Conservation (phyloP, 1,140 invertebrate species). For the Dendrolimus punctatus region DNA sequence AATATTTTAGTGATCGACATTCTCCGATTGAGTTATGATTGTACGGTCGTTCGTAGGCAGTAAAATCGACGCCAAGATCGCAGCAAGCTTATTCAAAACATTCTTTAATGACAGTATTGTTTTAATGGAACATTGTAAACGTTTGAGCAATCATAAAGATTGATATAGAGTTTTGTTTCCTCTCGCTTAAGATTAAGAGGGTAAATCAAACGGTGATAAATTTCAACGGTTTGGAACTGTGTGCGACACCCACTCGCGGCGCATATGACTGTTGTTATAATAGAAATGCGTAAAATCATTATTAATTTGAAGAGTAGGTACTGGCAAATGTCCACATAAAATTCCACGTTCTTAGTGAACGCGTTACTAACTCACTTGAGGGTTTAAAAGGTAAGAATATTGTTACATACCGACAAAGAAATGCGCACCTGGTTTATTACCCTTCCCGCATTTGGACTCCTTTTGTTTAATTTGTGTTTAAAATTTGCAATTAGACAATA, state of each 20-base stretch:
- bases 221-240: conserved; percentile 28
- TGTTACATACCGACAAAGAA: no score
- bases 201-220: conserved; percentile 63
- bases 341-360: conserved; percentile 21
- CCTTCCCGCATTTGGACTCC: no score
- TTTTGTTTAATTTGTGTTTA: no score
- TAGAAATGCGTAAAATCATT: conserved; percentile 62
- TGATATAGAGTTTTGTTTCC: conserved; percentile 39
- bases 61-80: not conserved
- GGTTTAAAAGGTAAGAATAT: not conserved
- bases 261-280: conserved; percentile 55
- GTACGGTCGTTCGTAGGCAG: not conserved
- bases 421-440: no score
- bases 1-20: no score
- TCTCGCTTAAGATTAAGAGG: conserved; percentile 50
- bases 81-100: no score
- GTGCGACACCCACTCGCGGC: conserved; percentile 36
- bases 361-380: not conserved
- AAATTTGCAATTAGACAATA: no score
- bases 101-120: not conserved
- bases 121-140: conserved; percentile 3
- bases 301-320: conserved; percentile 63
- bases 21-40: no score
- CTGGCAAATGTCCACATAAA: conserved; percentile 55
- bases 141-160: conserved; percentile 36